These are phyloP conservation scores for Botia kubotai DNA, from an alignment of 2,797 vertebrate species.

Conservation along the genomic window DNA sequence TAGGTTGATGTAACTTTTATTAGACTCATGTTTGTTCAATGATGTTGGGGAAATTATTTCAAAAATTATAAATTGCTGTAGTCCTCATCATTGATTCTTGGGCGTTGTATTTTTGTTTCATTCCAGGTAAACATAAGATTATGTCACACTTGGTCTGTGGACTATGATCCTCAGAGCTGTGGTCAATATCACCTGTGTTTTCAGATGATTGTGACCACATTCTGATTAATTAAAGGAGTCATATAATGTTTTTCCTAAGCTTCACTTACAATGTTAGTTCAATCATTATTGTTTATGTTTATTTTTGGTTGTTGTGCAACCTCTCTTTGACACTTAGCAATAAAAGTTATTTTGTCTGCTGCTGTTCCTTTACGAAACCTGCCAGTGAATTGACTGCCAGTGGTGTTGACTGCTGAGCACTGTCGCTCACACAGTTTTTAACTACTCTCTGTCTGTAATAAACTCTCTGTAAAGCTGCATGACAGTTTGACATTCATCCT, in stretches of 20 bases:
- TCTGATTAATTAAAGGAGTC: neutral
- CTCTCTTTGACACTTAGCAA: too few species aligned
- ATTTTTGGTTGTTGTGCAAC: too few species aligned
- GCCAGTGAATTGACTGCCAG: too few species aligned
- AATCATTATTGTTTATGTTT: too few species aligned
- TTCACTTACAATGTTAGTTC: too few species aligned
- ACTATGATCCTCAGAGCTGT: neutral
- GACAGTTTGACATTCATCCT: neutral
- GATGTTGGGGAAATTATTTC: too few species aligned
- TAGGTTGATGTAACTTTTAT: neutral
- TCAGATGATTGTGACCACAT: neutral
- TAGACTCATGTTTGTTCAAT: neutral
- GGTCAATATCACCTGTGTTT: neutral
- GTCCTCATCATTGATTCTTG: neutral
- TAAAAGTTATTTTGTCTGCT: too few species aligned
- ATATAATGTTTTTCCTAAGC: too few species aligned
- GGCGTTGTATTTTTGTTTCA: neutral
- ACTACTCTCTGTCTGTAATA: too few species aligned
- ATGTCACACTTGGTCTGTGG: slow-evolving; percentile 17
- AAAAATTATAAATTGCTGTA: neutral
- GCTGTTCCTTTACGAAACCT: too few species aligned
- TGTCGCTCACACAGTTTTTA: too few species aligned
- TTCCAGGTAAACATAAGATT: neutral
- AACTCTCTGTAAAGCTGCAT: neutral
- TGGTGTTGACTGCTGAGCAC: too few species aligned